Evolutionary conservation across 1,140 invertebrate species (phyloP).

Genomic region (Bombus vancouverensis): DNA sequence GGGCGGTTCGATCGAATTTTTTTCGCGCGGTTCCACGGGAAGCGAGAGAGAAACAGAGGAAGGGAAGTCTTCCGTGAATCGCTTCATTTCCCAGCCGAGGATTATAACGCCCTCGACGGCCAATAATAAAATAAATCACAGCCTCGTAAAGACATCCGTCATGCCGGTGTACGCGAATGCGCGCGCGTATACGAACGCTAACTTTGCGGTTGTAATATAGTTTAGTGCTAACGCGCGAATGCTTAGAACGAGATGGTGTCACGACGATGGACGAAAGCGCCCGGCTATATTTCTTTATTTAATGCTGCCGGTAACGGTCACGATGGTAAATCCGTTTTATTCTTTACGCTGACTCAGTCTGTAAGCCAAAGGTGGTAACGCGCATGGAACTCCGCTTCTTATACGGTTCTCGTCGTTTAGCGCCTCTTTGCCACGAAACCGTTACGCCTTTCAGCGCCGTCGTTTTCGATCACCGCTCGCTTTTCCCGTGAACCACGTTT

Average conservation of each 20-base stretch:
- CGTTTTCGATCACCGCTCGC: conserved; percentile 15
- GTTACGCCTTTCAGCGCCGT: conserved; percentile 36
- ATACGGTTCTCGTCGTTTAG: conserved; percentile 39
- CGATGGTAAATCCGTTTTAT: conserved; percentile 76
- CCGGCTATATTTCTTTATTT: conserved; percentile 79
- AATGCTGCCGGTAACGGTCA: conserved; percentile 74
- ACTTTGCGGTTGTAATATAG: conserved; percentile 74
- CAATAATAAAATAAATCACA: conserved; percentile 80
- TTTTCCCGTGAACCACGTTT: neutral
- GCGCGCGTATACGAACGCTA: conserved; percentile 15
- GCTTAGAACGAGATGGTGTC: conserved; percentile 63
- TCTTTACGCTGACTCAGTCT: conserved; percentile 76
- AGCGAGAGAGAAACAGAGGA: too few relatives aligned
- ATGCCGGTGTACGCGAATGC: conserved; percentile 46
- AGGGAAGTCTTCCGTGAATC: conserved; percentile 67
- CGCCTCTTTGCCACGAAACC: neutral
- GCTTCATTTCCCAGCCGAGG: conserved; percentile 73
- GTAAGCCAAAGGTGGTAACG: conserved; percentile 40
- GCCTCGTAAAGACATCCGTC: conserved; percentile 78
- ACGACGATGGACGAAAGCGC: conserved; percentile 67
- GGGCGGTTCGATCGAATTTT: conserved; percentile 10
- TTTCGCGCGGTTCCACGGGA: neutral
- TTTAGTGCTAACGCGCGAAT: conserved; percentile 73
- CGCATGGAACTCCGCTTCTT: conserved; percentile 25
- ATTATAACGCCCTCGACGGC: conserved; percentile 66